Base-by-base conservation (phyloP, 2,113 vertebrate species). In the Phalacrocorax pelagicus region DNA sequence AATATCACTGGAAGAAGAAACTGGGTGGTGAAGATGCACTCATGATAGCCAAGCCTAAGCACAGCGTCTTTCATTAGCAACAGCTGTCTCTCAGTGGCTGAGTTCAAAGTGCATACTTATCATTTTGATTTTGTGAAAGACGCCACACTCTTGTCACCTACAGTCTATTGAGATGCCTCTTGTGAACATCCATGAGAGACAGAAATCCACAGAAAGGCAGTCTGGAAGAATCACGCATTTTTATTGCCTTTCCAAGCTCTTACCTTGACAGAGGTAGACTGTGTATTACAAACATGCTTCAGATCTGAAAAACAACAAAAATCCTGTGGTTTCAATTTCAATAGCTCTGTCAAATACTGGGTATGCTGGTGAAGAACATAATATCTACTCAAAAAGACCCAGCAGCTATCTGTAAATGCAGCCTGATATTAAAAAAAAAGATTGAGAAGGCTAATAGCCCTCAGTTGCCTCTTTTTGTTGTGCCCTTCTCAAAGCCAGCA, bases 381-480 rank as follows among this genome's bases (percentile, higher is more conserved):
- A 47, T 63, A 67, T 69, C 47, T 72, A 30, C 69, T 91, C 16
- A 34, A 34, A 72, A 62, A 71, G 46, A 67, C 32, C 59, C 52
- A 78, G 75, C 47, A 94, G 75, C 71, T 86, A 78, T 70, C 82
- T 92, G n/a, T 95, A 78, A 88, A 42, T 6, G 15, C 79, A 79
- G 30, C 14, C 51, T 54, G 73, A 81, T 93, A 94, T 81, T 96
- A 86, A 86, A 93, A 67, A 42, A 96, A 81, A 65, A 94, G 93
- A 94, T 78, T 86, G 92, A 96, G 80, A 71, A 86, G 57, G 44
- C 44, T 91, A 74, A 96, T 40, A 81, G 88, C 61, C 34, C 52
- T 95, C 92, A 63, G 26, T 74, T 63, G 65, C 36, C 79, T 88
- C 86, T 71, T 93, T 77, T 52, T 57, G 5, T 34, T n/a, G 9